Conservation (phyloP, 1,140 invertebrate genomes). For the Bombus breviceps region DNA sequence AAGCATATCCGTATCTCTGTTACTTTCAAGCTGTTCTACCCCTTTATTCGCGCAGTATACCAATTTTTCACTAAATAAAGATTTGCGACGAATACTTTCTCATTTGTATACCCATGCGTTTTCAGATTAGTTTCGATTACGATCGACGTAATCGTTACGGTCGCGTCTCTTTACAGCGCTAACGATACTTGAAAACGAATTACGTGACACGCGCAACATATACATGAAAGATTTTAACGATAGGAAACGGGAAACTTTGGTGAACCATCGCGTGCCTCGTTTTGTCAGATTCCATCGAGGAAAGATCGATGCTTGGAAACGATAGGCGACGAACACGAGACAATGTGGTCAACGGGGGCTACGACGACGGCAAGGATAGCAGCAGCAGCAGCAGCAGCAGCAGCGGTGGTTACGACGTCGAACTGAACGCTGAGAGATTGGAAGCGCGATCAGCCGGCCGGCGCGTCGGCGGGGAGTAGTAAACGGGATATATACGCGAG, state of each 20-base stretch:
- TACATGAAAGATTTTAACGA: neutral
- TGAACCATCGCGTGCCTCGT: neutral
- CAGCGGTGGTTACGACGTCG: conserved; percentile 34
- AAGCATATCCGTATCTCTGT: neutral
- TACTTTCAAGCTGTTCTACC: neutral
- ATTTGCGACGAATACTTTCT: too few relatives aligned
- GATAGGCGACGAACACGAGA: neutral
- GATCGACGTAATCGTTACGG: neutral
- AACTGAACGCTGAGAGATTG: conserved; percentile 12
- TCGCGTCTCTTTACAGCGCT: too few relatives aligned
- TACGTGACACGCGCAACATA: neutral
- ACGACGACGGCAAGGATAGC: conserved; percentile 1
- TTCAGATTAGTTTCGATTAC: neutral
- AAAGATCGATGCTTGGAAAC: neutral
- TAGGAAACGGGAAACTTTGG: neutral
- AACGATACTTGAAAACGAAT: too few relatives aligned
- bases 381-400: neutral
- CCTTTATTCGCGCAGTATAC: too few relatives aligned
- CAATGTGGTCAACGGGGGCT: neutral
- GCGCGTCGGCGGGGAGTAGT: conserved; percentile 54
- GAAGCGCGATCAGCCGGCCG: neutral
- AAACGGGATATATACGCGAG: conserved; percentile 72
- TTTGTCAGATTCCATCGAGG: neutral
- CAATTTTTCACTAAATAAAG: too few relatives aligned
- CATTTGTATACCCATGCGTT: too few relatives aligned